Base-by-base conservation (phyloP, 2,797 vertebrate genomes). In the Momotus momota region DNA sequence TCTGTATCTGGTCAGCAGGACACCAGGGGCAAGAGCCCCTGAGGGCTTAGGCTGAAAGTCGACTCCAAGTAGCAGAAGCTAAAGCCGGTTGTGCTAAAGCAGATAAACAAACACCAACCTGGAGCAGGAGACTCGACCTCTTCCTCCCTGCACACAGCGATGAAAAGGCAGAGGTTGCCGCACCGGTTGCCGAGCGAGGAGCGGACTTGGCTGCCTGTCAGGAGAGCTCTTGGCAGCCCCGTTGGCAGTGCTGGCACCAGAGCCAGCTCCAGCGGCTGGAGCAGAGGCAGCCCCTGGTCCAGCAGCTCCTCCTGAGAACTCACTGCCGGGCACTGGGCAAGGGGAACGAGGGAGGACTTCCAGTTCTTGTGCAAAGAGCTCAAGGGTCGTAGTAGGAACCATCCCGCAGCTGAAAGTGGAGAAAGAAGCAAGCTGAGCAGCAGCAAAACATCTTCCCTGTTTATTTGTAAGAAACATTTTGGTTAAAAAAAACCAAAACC, bases 211-310 rank as follows among this genome's bases (percentile, higher is more conserved):
- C 65, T 2, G 1, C 0, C 43, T 6, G 67, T 43, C 60, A 52
- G 5, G 52, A 12, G 4, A 46, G 60, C 45, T 41, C 54, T 7
- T 11, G 70, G 82, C 69, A 69, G 43, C 43, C 12, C 49, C 1
- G 0, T 2, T 3, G 6, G 31, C 67, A 7, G 31, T 6, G 4
- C 69, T 40, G 75, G 55, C 45, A 25, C 0, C 0, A 1, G 43
- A 40, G 33, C 40, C 49, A 10, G 4, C 58, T 9, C 8, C 33
- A 6, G 80, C 0, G 5, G 58, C 46, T 7, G 49, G 41, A 61
- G 87, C 43, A 21, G 23, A 55, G 57, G 58, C 71, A 38, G 38
- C 4, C 14, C 58, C 51, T 31, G 0, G 21, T 5, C 43, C 64
- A 7, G 45, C 51, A 65, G 51, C 5, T 1, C 64, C 31, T 0